These are phyloP conservation scores for Amphilophus citrinellus DNA, from an alignment of 2,113 vertebrate genomes.

Conservation along the genomic window DNA sequence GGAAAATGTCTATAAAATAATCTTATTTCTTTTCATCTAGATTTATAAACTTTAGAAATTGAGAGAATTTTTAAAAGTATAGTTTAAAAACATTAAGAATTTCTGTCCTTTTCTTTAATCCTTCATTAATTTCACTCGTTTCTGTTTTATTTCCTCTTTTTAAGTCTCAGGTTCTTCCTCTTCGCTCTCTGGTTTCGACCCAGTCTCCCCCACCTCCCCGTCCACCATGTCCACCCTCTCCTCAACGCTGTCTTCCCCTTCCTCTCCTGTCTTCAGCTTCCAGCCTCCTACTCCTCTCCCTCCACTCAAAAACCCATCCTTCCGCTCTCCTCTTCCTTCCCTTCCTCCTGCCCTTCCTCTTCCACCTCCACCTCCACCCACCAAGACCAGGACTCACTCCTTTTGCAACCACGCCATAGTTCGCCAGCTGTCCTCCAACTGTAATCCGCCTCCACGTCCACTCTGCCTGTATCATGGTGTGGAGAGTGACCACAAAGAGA, in stretches of 20 bases:
- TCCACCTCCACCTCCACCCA: constrained; percentile 79
- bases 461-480: constrained; percentile 66
- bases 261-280: constrained; percentile 82
- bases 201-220: constrained; percentile 87
- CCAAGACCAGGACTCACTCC: constrained; percentile 84
- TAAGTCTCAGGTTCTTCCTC: constrained; percentile 93
- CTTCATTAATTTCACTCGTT: constrained; percentile 30
- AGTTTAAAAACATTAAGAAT: not conserved
- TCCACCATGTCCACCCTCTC: constrained; percentile 84
- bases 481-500: constrained; percentile 31
- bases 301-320: constrained; percentile 75
- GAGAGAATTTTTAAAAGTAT: not conserved
- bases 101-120: not conserved
- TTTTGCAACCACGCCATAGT: constrained; percentile 86
- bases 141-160: constrained; percentile 63
- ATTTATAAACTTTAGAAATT: not conserved
- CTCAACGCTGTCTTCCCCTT: constrained; percentile 78
- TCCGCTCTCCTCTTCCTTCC: constrained; percentile 84
- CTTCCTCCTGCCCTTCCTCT: constrained; percentile 81
- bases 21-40: not conserved
- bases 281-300: constrained; percentile 84
- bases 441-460: constrained; percentile 81
- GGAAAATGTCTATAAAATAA: not conserved
- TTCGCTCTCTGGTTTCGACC: constrained; percentile 90
- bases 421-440: constrained; percentile 81